Conservation (phyloP, 2,113 vertebrate genomes). For the Xenopus borealis region DNA sequence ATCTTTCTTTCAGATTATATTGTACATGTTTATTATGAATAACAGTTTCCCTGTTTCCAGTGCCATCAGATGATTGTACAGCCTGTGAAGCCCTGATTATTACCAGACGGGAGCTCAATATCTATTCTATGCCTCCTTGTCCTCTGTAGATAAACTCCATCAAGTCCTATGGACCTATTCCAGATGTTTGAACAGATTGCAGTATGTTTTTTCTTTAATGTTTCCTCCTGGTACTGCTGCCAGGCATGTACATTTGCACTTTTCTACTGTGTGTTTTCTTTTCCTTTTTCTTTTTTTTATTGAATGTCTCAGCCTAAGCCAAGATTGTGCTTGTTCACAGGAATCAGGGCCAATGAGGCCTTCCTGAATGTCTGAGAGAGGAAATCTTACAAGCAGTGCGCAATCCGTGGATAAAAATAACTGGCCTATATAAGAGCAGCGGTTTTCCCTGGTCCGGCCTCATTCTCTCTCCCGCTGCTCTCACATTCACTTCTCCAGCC, state of each 20-base stretch:
- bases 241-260: constrained; percentile 42
- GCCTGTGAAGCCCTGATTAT: constrained; percentile 8
- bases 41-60: not conserved
- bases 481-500: constrained; percentile 24
- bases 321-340: constrained; percentile 45
- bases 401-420: constrained; percentile 44
- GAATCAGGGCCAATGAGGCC: constrained; percentile 40
- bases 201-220: constrained; percentile 28
- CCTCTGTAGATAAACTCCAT: constrained; percentile 1
- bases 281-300: constrained; percentile 30
- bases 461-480: constrained; percentile 33
- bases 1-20: too few relatives aligned
- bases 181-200: constrained; percentile 37
- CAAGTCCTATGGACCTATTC: constrained; percentile 17
- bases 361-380: constrained; percentile 47
- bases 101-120: constrained; percentile 2
- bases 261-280: constrained; percentile 40
- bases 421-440: constrained; percentile 41
- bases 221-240: constrained; percentile 31
- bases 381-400: constrained; percentile 42
- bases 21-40: not conserved
- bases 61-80: not conserved
- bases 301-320: constrained; percentile 28
- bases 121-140: not conserved
- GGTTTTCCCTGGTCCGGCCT: constrained; percentile 37